These are phyloP conservation scores for Gallinago stenura DNA, from an alignment of 2,797 vertebrate genomes.

Conservation along the genomic window DNA sequence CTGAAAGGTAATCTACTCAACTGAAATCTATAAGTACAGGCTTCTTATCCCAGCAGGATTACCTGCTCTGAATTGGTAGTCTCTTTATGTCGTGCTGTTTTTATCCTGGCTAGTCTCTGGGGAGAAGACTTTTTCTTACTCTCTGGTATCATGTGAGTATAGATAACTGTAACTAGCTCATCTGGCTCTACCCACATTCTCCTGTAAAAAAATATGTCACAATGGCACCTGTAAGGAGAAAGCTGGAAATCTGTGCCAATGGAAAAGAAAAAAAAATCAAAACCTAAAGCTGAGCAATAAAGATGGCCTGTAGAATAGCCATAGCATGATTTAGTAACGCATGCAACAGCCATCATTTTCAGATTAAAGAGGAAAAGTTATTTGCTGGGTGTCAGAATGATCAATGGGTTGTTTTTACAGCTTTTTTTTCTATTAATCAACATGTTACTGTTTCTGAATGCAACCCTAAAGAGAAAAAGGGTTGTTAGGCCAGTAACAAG, in stretches of 20 bases:
- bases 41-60: not conserved
- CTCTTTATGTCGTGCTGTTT: not conserved
- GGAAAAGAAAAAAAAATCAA: not conserved
- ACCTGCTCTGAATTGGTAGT: not conserved
- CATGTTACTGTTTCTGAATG: not conserved
- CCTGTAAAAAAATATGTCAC: not conserved
- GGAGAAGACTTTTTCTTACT: not conserved
- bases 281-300: not conserved
- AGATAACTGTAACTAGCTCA: not conserved
- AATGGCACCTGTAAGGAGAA: not conserved
- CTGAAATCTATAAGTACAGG: not conserved
- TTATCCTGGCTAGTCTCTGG: not conserved
- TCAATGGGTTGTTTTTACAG: conserved; percentile 39
- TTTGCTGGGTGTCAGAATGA: conserved; percentile 50
- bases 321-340: not conserved
- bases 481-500: not conserved
- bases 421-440: conserved; percentile 33
- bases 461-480: not conserved
- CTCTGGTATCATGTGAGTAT: not conserved
- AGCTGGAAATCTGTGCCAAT: not conserved
- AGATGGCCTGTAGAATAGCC: not conserved
- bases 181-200: not conserved
- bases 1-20: not conserved
- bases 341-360: not conserved
- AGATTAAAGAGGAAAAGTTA: conserved; percentile 35